Conservation (phyloP, 1,140 invertebrate species). For the Babylonia areolata region DNA sequence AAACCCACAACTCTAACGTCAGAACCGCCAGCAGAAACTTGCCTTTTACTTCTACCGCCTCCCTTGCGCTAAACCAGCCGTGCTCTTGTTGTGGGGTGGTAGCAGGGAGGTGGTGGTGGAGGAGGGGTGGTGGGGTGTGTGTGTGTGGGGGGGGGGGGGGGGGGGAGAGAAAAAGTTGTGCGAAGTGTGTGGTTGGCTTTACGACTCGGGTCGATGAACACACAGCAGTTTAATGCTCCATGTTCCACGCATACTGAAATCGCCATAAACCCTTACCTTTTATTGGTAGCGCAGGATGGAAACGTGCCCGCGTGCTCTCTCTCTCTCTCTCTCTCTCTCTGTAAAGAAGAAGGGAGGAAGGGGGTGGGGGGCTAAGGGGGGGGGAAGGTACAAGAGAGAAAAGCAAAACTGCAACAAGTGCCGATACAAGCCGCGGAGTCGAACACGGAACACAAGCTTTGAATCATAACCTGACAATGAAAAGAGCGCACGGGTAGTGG, state of each 20-base stretch:
- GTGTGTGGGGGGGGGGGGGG: too few relatives aligned
- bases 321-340: too few relatives aligned
- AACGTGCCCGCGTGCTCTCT: background rate
- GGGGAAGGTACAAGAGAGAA: too few relatives aligned
- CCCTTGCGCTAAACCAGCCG: too few relatives aligned
- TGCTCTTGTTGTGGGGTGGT: too few relatives aligned
- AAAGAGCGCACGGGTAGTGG: too few relatives aligned
- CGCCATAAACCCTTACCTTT: slow-evolving; percentile 7
- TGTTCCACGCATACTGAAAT: background rate
- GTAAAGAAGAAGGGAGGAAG: background rate
- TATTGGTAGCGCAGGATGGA: background rate
- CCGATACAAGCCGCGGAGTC: background rate
- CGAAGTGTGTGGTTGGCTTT: background rate
- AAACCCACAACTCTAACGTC: background rate
- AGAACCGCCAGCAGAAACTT: background rate
- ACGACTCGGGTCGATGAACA: background rate
- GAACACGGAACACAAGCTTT: background rate
- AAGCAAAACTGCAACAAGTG: background rate
- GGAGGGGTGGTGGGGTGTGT: too few relatives aligned
- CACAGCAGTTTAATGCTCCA: background rate
- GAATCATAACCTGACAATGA: background rate
- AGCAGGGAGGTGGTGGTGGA: too few relatives aligned
- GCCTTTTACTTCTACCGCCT: too few relatives aligned
- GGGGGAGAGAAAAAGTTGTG: too few relatives aligned
- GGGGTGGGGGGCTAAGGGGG: background rate